A percentile compares a stretch with the other conserved stretches of the same genome.
Evolutionary conservation across 2,888 invertebrate species (phyloP).

Genomic region (Ethmia dodecea): DNA sequence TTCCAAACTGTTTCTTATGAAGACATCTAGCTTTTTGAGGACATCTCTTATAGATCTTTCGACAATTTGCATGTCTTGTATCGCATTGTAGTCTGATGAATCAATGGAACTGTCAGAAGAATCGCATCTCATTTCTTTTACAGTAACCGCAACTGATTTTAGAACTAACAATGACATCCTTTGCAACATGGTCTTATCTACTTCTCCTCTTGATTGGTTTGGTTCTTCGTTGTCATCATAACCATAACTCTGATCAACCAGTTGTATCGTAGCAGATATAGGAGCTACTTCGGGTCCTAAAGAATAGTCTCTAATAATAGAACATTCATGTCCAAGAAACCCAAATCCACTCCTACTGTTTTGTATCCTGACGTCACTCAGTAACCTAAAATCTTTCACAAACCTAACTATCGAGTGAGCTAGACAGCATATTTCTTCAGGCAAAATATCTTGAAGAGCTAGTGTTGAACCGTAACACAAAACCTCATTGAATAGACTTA

Average conservation of each 20-base stretch:
- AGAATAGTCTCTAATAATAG: constrained; percentile 50
- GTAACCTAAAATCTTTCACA: constrained; percentile 89
- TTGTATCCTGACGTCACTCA: constrained; percentile 75
- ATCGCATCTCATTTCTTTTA: constrained; percentile 92
- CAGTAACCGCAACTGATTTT: constrained; percentile 93
- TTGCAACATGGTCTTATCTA: constrained; percentile 89
- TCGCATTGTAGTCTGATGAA: constrained; percentile 90
- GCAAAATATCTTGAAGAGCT: constrained; percentile 90
- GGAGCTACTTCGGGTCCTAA: constrained; percentile 52
- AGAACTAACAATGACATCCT: constrained; percentile 91
- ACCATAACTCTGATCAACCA: constrained; percentile 67
- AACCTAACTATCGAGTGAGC: constrained; percentile 91
- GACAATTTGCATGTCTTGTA: constrained; percentile 93
- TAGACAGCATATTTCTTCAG: constrained; percentile 91
- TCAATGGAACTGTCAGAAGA: constrained; percentile 91
- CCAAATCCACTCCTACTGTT: constrained; percentile 65
- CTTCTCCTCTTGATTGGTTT: constrained; percentile 63
- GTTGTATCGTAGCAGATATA: constrained; percentile 53
- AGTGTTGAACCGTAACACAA: constrained; percentile 94
- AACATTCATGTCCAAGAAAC: constrained; percentile 63
- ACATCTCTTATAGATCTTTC: constrained; percentile 92
- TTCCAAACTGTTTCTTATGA: constrained; percentile 87
- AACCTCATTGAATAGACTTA: constrained; percentile 93
- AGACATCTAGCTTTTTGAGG: constrained; percentile 87
- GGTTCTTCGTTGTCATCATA: constrained; percentile 57